Conservation (phyloP, 1,140 invertebrate genomes). For the Cherax quadricarinatus region DNA sequence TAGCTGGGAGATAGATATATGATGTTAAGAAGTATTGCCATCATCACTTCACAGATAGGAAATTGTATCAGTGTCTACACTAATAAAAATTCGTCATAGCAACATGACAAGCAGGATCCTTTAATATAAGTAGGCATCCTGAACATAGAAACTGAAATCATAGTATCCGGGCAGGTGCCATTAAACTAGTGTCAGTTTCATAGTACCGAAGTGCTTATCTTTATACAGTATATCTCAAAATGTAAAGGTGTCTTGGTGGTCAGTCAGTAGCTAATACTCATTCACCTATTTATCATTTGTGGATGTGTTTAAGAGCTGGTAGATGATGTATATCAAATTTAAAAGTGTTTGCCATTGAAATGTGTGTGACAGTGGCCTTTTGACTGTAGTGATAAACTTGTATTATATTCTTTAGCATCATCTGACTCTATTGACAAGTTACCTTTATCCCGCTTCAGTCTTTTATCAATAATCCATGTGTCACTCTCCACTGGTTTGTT, state of each 20-base stretch:
- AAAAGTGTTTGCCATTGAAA: constrained; percentile 15
- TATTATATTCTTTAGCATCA: constrained; percentile 25
- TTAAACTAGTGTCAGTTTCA: background rate
- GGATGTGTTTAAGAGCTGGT: background rate
- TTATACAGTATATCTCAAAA: background rate
- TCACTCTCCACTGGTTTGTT: constrained; percentile 44
- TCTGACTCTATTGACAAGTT: constrained; percentile 3
- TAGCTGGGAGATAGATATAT: background rate
- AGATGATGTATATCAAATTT: background rate
- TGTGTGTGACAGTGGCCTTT: constrained; percentile 44
- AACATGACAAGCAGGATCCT: background rate
- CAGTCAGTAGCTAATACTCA: background rate
- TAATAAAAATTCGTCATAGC: background rate
- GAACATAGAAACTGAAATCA: background rate
- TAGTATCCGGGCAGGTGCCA: background rate
- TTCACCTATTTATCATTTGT: background rate
- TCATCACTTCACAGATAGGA: background rate
- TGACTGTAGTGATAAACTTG: constrained; percentile 42
- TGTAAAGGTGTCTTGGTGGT: background rate
- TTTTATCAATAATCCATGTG: constrained; percentile 25
- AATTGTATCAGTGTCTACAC: background rate
- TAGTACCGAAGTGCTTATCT: background rate
- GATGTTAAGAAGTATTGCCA: background rate
- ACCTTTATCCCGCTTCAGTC: constrained; percentile 27
- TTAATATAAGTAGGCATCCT: background rate